Evolutionary conservation across 2,797 vertebrate genomes (phyloP).

Genomic region (Diglossa cyanea): DNA sequence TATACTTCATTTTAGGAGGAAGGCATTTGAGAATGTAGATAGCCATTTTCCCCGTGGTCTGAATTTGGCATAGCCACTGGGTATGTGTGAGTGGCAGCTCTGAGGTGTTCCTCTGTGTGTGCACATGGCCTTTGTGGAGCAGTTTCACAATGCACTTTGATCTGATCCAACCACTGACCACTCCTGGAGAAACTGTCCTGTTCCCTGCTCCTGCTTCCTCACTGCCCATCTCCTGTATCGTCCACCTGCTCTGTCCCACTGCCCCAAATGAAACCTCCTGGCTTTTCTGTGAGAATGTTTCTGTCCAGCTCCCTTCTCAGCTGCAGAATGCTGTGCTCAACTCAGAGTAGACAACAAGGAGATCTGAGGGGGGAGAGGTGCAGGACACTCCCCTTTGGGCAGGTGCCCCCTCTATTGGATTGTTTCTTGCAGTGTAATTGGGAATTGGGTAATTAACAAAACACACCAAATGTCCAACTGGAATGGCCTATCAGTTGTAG

Average conservation of each 20-base stretch:
- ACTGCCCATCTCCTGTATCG: rapidly evolving
- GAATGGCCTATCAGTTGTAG: not conserved
- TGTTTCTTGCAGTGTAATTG: not conserved
- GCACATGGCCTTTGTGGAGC: not conserved
- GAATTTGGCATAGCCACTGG: not conserved
- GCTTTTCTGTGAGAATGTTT: not conserved
- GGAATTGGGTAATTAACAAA: not conserved
- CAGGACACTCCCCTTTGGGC: not conserved
- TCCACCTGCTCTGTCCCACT: not conserved
- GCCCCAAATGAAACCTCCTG: not conserved
- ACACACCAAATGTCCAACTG: not conserved
- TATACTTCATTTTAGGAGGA: not conserved
- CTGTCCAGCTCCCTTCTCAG: not conserved
- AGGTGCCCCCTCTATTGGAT: not conserved
- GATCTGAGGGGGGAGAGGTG: not conserved
- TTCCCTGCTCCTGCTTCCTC: not conserved
- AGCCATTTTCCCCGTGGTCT: rapidly evolving
- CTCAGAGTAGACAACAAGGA: not conserved
- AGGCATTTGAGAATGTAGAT: not conserved
- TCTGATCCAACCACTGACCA: not conserved
- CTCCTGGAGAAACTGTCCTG: not conserved
- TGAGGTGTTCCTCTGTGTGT: not conserved
- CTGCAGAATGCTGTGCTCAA: not conserved
- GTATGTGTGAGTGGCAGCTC: not conserved
- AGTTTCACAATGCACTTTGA: not conserved